Base-by-base conservation (phyloP, 2,113 vertebrate species). In the Dicrurus megarhynchus region DNA sequence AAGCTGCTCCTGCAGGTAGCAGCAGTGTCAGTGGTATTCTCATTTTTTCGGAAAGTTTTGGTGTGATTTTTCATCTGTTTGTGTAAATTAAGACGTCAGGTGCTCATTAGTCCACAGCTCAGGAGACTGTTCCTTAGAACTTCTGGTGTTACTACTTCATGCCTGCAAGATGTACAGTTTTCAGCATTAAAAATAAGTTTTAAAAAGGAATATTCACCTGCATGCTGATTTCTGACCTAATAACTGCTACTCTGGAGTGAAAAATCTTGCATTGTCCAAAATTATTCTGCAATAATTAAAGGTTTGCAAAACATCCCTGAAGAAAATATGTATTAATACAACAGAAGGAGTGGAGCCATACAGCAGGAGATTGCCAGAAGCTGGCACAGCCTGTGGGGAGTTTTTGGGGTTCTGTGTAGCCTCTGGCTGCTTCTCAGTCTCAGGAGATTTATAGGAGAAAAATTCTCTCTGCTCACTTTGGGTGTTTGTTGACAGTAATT, bases 181-280 rank as follows among this genome's bases (percentile, higher is more conserved):
- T 57, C 39, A 68, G 56, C 42, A 56, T 46, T 89, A 87, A 71
- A 69, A 91, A 46, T 71, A 67, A 63, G 21, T 65, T 86, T 57
- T 3, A 27, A 73, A 83, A 77, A 77, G 7, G 50, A 86, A 70
- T 70, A 59, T 64, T 90, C 30, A 65, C 17, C 39, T 60, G 12
- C 70, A 13, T 61, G 28, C 69, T 81, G 63, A 8, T 89, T 84
- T 91, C 57, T 92, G 84, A 94, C 84, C 73, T 87, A 89, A 70
- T 86, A 92, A 67, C 75, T 63, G 42, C 10, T 75, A 35, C 63
- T 35, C n/a, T 64, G 17, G 32, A 71, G 28, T 60, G 52, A 93
- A 90, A 94, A 63, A 69, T 23, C 44, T 79, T 64, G 7, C 0
- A 0, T 64, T 87, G 22, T 59, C 57, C 9, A 11, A 67, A 89